Percentiles rank a stretch among this genome's conserved stretches.
These are phyloP conservation scores for Meles meles DNA, from an alignment of 2,113 vertebrate genomes.

Conservation along the genomic window DNA sequence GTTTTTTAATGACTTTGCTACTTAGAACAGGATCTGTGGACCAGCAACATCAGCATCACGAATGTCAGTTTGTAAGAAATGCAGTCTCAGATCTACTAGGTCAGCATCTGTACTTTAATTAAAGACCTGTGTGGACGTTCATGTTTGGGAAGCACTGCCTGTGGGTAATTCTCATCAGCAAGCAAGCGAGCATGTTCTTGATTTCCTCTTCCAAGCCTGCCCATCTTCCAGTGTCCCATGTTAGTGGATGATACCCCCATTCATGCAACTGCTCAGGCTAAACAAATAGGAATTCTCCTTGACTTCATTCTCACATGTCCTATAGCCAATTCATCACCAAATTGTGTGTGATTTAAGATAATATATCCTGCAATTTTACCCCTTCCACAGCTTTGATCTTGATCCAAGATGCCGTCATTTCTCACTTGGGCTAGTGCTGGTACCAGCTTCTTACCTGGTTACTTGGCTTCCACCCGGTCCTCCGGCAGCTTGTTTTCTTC, in stretches of 20 bases:
- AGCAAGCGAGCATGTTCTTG: neutral
- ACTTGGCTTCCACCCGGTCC: neutral
- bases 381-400: neutral
- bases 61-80: neutral
- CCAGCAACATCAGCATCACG: neutral
- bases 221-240: neutral
- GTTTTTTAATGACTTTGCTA: neutral
- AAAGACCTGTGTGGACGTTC: neutral
- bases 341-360: neutral
- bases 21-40: neutral
- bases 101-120: neutral
- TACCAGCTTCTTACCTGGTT: neutral
- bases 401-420: neutral
- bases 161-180: neutral
- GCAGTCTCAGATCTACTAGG: neutral
- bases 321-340: neutral
- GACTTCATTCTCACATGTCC: neutral
- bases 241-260: neutral
- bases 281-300: neutral
- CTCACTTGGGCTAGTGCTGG: neutral
- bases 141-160: neutral
- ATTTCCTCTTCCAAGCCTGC: neutral
- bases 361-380: neutral
- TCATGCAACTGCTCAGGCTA: neutral
- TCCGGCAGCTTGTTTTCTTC: neutral